These are phyloP conservation scores for Polietes domitor DNA, from an alignment of 2,888 invertebrate species.

Conservation along the genomic window DNA sequence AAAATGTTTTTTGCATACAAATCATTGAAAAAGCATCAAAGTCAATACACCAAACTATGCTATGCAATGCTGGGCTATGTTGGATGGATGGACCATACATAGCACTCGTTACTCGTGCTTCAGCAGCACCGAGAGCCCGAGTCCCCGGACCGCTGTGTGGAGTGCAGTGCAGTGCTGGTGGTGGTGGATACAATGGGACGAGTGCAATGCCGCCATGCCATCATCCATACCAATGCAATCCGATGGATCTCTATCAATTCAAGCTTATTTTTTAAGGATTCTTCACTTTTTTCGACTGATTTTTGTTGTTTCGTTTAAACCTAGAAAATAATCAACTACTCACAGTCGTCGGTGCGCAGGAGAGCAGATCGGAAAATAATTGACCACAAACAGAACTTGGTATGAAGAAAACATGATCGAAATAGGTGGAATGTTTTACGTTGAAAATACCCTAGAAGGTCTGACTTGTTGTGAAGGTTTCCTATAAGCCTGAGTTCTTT, in stretches of 20 bases:
- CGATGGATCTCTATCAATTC: constrained; percentile 59
- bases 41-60: constrained; percentile 59
- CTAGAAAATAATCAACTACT: constrained; percentile 28
- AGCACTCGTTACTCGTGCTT: too few relatives aligned
- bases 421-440: too few relatives aligned
- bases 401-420: too few relatives aligned
- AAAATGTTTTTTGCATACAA: constrained; percentile 66
- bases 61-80: too few relatives aligned
- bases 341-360: background rate
- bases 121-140: too few relatives aligned
- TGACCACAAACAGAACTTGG: too few relatives aligned
- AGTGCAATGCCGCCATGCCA: constrained; percentile 21
- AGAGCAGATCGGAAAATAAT: background rate
- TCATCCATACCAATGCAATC: constrained; percentile 43
- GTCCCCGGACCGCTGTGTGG: background rate
- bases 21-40: constrained; percentile 64
- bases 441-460: too few relatives aligned
- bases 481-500: too few relatives aligned
- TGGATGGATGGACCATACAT: constrained; percentile 42
- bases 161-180: background rate
- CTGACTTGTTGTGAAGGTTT: too few relatives aligned
- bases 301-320: constrained; percentile 18
- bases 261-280: constrained; percentile 56
- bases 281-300: constrained; percentile 40
- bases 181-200: constrained; percentile 1